A percentile compares a stretch with the other conserved stretches of the same genome.
Evolutionary conservation across 37 sponge, comb jelly and placozoan genomes (phyloP).

Genomic region (Mnemiopsis leidyi): DNA sequence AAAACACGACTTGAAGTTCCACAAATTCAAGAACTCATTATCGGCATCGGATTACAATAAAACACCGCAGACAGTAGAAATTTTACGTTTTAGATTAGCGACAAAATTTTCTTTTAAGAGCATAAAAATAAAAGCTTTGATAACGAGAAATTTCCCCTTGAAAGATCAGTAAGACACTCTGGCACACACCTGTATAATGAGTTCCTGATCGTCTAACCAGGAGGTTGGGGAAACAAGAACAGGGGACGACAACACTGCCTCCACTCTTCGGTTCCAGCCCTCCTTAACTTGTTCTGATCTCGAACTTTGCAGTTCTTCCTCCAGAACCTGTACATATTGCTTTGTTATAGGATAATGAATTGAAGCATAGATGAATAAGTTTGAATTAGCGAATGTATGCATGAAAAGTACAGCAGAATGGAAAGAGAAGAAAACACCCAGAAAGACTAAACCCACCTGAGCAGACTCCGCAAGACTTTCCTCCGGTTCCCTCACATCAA

Average conservation of each 20-base stretch:
- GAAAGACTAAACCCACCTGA: not conserved
- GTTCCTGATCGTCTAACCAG: not conserved
- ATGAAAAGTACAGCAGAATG: not conserved
- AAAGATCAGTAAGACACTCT: no score
- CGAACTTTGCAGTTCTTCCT: not conserved
- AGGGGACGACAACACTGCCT: not conserved
- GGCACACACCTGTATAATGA: not conserved
- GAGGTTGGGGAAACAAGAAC: not conserved
- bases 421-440: no score
- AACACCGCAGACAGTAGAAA: no score
- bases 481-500: not conserved
- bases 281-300: no score
- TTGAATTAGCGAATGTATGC: no score
- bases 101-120: no score
- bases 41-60: no score
- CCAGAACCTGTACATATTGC: not conserved
- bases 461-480: not conserved
- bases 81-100: no score
- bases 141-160: no score
- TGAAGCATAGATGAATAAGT: not conserved
- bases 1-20: no score
- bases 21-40: no score
- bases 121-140: no score
- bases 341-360: not conserved
- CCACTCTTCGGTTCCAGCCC: not conserved